phyloP scores from a whole-genome alignment of 2,888 invertebrate species.

The Eumerus sabulonum region DNA sequence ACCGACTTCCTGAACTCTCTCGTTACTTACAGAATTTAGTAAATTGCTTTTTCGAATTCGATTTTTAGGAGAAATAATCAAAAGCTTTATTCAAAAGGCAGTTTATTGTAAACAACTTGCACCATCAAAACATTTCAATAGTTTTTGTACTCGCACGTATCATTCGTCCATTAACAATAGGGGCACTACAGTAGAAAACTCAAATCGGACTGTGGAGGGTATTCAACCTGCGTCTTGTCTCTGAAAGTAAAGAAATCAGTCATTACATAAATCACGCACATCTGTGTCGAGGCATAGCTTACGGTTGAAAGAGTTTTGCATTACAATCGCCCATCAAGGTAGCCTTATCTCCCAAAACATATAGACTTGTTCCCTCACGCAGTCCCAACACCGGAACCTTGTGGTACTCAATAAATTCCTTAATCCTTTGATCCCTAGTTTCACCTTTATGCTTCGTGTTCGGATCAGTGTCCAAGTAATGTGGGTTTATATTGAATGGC shows the following conservation, averaged over 20 bases:
- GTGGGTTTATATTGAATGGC: slow-evolving; percentile 92
- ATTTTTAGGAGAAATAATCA: too few species aligned
- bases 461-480: slow-evolving; percentile 85
- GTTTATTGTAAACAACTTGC: too few species aligned
- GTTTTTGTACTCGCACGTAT: too few species aligned
- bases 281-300: slow-evolving; percentile 75
- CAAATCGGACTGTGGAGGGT: slow-evolving; percentile 81
- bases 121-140: too few species aligned
- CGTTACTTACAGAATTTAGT: too few species aligned
- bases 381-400: slow-evolving; percentile 84
- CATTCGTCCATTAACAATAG: too few species aligned
- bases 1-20: too few species aligned
- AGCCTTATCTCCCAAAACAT: slow-evolving; percentile 82
- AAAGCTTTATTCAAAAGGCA: too few species aligned
- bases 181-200: slow-evolving; percentile 81
- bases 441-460: slow-evolving; percentile 86
- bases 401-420: slow-evolving; percentile 83
- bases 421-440: slow-evolving; percentile 87
- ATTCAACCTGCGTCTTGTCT: slow-evolving; percentile 80
- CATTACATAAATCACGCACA: not conserved
- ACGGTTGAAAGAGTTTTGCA: slow-evolving; percentile 84
- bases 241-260: slow-evolving; percentile 78
- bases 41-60: too few species aligned
- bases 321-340: slow-evolving; percentile 82
- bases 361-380: slow-evolving; percentile 85